Evolutionary conservation across 2,113 vertebrate genomes (phyloP).

Genomic region (Butorides virescens): DNA sequence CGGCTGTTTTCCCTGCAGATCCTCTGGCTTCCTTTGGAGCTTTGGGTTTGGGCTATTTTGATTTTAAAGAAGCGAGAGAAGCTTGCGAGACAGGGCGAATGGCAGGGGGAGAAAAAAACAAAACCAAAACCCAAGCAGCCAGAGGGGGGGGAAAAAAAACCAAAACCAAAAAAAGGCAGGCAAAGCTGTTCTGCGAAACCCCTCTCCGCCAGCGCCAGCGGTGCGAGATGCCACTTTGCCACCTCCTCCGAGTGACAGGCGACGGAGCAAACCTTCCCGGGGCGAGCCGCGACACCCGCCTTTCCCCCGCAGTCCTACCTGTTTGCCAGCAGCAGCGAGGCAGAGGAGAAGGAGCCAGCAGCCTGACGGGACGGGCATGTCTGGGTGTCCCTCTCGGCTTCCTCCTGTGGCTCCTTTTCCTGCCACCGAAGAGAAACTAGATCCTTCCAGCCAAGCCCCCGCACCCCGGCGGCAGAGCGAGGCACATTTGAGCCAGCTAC

Average conservation of each 20-base stretch:
- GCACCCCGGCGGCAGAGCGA: neutral
- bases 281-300: neutral
- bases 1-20: neutral
- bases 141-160: too few relatives aligned
- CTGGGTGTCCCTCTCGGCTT: conserved; percentile 8
- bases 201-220: neutral
- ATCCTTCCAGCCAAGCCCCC: conserved; percentile 17
- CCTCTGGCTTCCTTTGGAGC: neutral
- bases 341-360: conserved; percentile 36
- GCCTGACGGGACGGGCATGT: conserved; percentile 32
- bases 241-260: neutral
- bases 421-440: conserved; percentile 30
- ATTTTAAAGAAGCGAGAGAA: neutral
- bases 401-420: conserved; percentile 32
- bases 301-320: conserved; percentile 33
- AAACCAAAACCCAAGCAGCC: neutral
- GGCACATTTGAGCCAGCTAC: conserved; percentile 33
- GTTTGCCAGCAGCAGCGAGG: neutral
- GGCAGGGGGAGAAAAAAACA: neutral
- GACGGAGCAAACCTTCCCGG: neutral
- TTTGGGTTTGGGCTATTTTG: neutral
- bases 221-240: neutral
- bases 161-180: neutral
- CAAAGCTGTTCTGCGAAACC: neutral
- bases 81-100: neutral